Base-by-base conservation (phyloP, 1,140 invertebrate genomes). In the Meloidogyne floridensis region DNA sequence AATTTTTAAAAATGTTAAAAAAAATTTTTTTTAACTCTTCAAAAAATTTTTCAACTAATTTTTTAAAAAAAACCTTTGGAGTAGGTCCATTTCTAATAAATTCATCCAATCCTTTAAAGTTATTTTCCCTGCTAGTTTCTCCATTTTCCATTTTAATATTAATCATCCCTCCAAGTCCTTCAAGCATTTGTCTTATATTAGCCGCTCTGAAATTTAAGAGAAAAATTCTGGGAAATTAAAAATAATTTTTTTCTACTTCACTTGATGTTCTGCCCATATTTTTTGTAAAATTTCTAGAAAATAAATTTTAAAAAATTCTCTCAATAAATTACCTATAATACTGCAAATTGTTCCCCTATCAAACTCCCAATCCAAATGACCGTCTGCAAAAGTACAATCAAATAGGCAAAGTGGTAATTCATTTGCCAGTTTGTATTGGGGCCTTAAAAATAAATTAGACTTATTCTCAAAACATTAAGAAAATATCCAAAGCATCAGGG, bases 401-500 rank as follows among this genome's bases (percentile, higher is more conserved):
- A 94, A 98, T 71, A 98, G 92, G 91, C 95, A 95, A 9, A 98
- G 91, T 0, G 96, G 96, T 10, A 95, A 86, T 85, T 96, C 95
- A 87, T 94, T 93, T 7, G 96, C 96, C 92, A 98, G 93, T 72
- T 92, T 93, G 90, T 98, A 99, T 89, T 98, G 95, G 0, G 97
- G 97, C 92, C 77, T 79, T 71, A 54, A 9, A 47, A 47, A 47
- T 47, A 47, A 47, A 47, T 32, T 32, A 32, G 32, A 32, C 32
- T 32, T 32, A 32, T 32, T 32, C 32, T 32, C 32, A 32, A 32
- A 32, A 32, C 32, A 47, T 47, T 47, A 47, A 47, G 4, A 47
- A 47, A 47, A 47, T 47, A 47, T 47, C 47, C 4, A 47, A 47
- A 47, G 47, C 4, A 6, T 47, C 47, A 47, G 47, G 7, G 47